Evolutionary conservation across 2,797 vertebrate genomes (phyloP), one percentile per base, ranked within the genome.

Genomic region (Holocentrus rufus): DNA sequence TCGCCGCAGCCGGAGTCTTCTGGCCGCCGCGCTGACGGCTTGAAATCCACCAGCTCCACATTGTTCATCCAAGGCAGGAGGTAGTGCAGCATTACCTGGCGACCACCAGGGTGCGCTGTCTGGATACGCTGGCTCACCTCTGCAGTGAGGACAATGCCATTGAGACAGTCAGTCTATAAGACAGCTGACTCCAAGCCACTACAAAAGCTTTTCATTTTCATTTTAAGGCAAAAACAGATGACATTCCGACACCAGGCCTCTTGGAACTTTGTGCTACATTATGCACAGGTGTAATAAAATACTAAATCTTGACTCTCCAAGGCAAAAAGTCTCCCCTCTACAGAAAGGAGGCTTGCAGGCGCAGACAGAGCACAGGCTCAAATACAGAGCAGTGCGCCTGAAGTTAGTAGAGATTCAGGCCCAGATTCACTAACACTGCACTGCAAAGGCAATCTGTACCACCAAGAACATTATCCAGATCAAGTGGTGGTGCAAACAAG

Each of bases 1-100:
- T 96, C 96, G 0, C 83, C 87, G 0, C 85, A 77, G 4, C 88
- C 61, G 0, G 88, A 71, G 3, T 96, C 96, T 4, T 96, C 96
- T 17, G 94, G 93, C 0, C 93, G 92, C 63, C 94, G 92, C 0
- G 82, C 74, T 1, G 94, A 92, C 18, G 98, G 95, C 76, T 97
- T 99, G 60, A 97, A 89, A 65, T 98, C 98, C 3, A 99, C 95
- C 87, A 99, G 74, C 92, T 99, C 98, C 64, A 99, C 94, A 36
- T 99, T 99, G 93, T 99, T 99, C 96, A 99, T 97, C 98, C 98
- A 99, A 0, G 98, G 98, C 13, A 99, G 92, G 71, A 99, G 94
- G 88, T 99, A 99, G 92, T 98, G 97, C 74, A 99, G 85, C 98
- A 99, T 99, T 53, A 97, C 97, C 72, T 99, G 98, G 30, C 98